Conservation (phyloP, 2,888 invertebrate species). For the Sarcophaga subvicina region DNA sequence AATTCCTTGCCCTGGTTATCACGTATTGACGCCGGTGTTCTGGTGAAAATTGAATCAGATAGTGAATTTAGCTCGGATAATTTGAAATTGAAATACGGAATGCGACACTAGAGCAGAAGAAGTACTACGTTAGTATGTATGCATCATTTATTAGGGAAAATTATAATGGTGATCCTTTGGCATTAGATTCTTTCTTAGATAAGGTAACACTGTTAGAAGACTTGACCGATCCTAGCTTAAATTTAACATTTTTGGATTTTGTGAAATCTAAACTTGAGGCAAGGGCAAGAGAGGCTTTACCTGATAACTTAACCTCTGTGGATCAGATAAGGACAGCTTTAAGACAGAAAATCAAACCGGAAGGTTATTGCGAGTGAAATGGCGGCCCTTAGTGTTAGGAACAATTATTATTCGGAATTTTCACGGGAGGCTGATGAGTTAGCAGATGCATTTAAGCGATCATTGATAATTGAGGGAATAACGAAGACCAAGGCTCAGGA, state of each 20-base stretch:
- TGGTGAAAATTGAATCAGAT: not conserved
- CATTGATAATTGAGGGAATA: constrained; percentile 26
- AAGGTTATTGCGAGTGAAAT: constrained; percentile 29
- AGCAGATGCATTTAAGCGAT: constrained; percentile 31
- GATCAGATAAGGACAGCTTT: constrained; percentile 9
- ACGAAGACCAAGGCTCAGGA: constrained; percentile 37
- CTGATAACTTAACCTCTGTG: not conserved
- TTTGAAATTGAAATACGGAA: not conserved
- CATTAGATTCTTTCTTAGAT: constrained; percentile 10
- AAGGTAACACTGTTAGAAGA: constrained; percentile 32
- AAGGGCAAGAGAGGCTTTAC: constrained; percentile 32
- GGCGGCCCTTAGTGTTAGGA: constrained; percentile 12
- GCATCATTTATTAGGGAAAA: constrained; percentile 8
- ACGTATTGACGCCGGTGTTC: not conserved
- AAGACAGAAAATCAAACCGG: not conserved
- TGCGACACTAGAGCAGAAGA: constrained; percentile 17
- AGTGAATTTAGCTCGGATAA: not conserved
- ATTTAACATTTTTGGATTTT: constrained; percentile 5
- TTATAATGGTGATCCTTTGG: constrained; percentile 16
- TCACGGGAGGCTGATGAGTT: constrained; percentile 19
- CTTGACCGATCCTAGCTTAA: constrained; percentile 4
- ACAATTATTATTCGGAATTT: constrained; percentile 33
- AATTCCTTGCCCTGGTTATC: too few relatives aligned
- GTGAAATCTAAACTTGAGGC: constrained; percentile 34
- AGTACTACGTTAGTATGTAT: constrained; percentile 8